Percentiles rank a stretch among this genome's conserved stretches.
Conservation (phyloP, 1,140 invertebrate species). For the Laupala kohalensis region DNA sequence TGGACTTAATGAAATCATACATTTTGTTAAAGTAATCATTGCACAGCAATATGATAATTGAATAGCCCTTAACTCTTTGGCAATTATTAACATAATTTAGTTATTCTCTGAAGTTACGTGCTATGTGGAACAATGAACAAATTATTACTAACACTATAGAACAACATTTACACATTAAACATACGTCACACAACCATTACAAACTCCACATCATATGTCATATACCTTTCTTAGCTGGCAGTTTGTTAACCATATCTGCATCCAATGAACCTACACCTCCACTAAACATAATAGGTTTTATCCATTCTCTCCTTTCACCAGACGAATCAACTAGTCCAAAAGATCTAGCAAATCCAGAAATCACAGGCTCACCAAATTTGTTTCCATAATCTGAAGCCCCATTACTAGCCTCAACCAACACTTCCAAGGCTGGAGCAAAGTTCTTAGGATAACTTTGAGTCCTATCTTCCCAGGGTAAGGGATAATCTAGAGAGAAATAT, state of each 20-base stretch:
- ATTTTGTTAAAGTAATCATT: no score
- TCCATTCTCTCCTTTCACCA: constrained; percentile 72
- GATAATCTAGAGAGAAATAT: constrained; percentile 44
- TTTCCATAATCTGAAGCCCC: constrained; percentile 98
- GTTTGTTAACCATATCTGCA: constrained; percentile 60
- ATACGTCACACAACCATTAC: no score
- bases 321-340: constrained; percentile 62
- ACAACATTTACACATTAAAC: no score
- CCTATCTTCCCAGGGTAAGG: constrained; percentile 75
- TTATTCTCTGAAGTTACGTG: no score
- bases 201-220: no score
- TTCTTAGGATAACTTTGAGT: constrained; percentile 69
- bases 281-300: constrained; percentile 98
- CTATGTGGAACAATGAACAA: no score
- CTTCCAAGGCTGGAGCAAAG: constrained; percentile 76
- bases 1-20: no score
- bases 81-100: no score
- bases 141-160: no score
- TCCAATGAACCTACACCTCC: constrained; percentile 88
- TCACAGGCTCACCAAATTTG: constrained; percentile 94
- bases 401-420: constrained; percentile 90
- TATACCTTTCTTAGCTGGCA: constrained; percentile 52
- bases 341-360: constrained; percentile 80
- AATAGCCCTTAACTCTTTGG: no score
- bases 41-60: no score